phyloP scores from a whole-genome alignment of 2,797 vertebrate species.

The Gymnothorax reevesii region DNA sequence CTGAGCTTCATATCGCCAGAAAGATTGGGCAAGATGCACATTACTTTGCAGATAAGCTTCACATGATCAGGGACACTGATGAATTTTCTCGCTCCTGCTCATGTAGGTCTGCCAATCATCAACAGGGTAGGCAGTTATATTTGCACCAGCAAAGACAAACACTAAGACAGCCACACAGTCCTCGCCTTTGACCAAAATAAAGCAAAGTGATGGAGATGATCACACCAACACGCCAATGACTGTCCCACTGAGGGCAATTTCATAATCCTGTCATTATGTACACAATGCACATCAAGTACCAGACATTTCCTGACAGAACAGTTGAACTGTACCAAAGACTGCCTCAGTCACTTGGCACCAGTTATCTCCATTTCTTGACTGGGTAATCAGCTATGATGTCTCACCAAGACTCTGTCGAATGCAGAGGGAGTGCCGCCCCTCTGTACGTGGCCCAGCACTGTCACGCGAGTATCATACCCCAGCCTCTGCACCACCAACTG shows the following conservation, averaged over 20 bases:
- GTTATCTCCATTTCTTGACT: not conserved
- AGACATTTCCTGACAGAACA: not conserved
- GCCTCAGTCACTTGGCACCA: not conserved
- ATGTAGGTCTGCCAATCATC: not conserved
- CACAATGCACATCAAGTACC: not conserved
- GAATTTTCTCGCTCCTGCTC: too few relatives aligned
- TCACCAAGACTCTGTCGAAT: slow-evolving; percentile 58
- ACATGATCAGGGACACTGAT: too few relatives aligned
- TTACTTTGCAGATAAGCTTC: too few relatives aligned
- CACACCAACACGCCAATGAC: not conserved
- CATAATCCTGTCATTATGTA: not conserved
- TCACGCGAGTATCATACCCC: slow-evolving; percentile 77
- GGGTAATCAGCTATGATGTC: not conserved
- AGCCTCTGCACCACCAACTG: slow-evolving; percentile 75
- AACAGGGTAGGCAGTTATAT: not conserved
- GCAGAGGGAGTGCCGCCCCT: slow-evolving; percentile 75
- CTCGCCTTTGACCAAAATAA: not conserved
- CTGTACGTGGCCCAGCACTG: slow-evolving; percentile 76
- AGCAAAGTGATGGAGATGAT: not conserved
- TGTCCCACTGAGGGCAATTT: not conserved
- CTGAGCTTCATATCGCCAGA: too few relatives aligned
- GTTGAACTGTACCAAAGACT: not conserved
- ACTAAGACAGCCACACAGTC: not conserved
- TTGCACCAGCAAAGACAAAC: not conserved
- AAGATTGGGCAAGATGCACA: too few relatives aligned